A percentile compares a stretch with the other conserved stretches of the same genome.
phyloP scores from a whole-genome alignment of 1,140 invertebrate genomes.

The Cecropterus lyciades region DNA sequence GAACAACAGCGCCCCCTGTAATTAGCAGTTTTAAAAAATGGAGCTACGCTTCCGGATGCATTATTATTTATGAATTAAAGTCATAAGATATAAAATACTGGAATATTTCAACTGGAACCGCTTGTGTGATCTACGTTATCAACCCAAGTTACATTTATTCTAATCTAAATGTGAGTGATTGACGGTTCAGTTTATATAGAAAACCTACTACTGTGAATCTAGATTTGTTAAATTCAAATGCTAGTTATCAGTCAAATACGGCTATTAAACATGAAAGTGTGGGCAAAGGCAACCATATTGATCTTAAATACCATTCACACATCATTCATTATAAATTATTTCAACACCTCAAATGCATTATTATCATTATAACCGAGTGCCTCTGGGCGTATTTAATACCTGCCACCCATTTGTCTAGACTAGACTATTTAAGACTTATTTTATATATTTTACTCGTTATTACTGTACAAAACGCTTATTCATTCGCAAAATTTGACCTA shows the following conservation, averaged over 20 bases:
- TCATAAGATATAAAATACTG: background rate
- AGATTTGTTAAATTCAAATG: slow-evolving; percentile 30
- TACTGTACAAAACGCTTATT: slow-evolving; percentile 82
- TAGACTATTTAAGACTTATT: slow-evolving; percentile 74
- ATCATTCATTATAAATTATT: slow-evolving; percentile 1
- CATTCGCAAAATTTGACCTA: slow-evolving; percentile 78
- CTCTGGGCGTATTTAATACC: slow-evolving; percentile 50
- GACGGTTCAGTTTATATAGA: slow-evolving; percentile 26
- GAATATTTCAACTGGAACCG: slow-evolving; percentile 13
- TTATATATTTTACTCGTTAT: slow-evolving; percentile 67
- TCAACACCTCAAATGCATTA: background rate
- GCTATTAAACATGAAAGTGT: slow-evolving; percentile 20
- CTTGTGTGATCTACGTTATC: slow-evolving; percentile 15
- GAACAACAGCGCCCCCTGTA: background rate
- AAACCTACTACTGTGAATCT: slow-evolving; percentile 27
- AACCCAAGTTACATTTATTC: slow-evolving; percentile 32
- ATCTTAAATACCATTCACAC: slow-evolving; percentile 4
- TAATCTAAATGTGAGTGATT: slow-evolving; percentile 36
- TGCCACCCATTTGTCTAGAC: slow-evolving; percentile 64
- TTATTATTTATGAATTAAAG: background rate
- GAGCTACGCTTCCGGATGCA: background rate
- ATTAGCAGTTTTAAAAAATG: background rate
- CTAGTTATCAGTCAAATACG: slow-evolving; percentile 34
- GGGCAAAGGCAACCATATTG: slow-evolving; percentile 2
- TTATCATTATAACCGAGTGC: slow-evolving; percentile 56